Percentiles rank a stretch among this genome's conserved stretches.
Evolutionary conservation across 2,888 invertebrate genomes (phyloP).

Genomic region (Rotaria socialis): DNA sequence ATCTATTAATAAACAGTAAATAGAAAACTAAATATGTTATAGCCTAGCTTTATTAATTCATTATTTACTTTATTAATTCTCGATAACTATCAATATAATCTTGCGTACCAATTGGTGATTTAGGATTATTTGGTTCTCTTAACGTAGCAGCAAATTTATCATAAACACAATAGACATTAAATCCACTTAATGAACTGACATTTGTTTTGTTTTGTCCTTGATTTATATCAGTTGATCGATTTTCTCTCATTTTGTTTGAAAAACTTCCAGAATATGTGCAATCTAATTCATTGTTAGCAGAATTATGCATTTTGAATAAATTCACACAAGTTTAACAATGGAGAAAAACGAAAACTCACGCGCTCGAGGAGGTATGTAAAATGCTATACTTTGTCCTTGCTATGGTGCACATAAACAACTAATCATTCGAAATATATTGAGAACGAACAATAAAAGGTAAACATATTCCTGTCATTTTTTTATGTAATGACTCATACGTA

Average conservation of each 20-base stretch:
- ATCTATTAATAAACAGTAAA: slow-evolving; percentile 64
- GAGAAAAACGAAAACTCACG: too few species aligned
- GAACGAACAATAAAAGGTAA: too few species aligned
- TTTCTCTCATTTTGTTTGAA: not conserved
- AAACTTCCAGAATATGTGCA: not conserved
- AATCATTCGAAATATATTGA: too few species aligned
- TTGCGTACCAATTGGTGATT: not conserved
- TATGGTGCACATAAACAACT: too few species aligned
- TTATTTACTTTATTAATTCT: slow-evolving; percentile 9
- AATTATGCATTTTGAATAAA: not conserved
- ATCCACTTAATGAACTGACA: not conserved
- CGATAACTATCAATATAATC: not conserved
- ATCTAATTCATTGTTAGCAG: not conserved
- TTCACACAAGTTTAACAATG: too few species aligned
- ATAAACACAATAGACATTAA: slow-evolving; percentile 7
- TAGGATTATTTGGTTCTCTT: not conserved
- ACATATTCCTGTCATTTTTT: too few species aligned
- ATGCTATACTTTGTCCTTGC: too few species aligned
- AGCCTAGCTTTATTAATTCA: not conserved
- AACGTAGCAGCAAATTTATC: not conserved
- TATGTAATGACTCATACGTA: too few species aligned
- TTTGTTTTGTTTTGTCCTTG: not conserved
- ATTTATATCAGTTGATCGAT: not conserved
- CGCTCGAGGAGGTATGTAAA: too few species aligned
- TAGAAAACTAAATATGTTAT: too few species aligned